phyloP scores from a whole-genome alignment of 2,888 invertebrate species.

The Acronicta leporina region DNA sequence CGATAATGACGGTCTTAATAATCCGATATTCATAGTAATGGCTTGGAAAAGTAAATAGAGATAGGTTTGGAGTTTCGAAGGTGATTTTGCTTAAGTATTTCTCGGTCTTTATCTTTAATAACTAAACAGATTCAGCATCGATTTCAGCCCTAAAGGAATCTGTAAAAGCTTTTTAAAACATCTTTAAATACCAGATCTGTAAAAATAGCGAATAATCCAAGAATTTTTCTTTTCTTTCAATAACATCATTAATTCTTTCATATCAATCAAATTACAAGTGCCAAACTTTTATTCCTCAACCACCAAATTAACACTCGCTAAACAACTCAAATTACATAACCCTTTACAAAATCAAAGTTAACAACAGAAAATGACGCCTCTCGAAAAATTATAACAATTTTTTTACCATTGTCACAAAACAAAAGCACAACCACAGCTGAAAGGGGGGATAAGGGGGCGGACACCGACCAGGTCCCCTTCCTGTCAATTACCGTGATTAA shows the following conservation, averaged over 20 bases:
- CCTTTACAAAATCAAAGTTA: conserved; percentile 49
- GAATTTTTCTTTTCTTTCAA: neutral
- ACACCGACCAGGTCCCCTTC: conserved; percentile 76
- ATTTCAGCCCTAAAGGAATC: neutral
- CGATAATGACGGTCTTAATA: conserved; percentile 50
- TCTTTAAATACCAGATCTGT: neutral
- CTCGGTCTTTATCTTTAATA: conserved; percentile 24
- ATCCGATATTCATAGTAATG: conserved; percentile 46
- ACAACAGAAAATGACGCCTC: conserved; percentile 47
- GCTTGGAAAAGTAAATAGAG: conserved; percentile 24
- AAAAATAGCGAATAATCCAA: neutral
- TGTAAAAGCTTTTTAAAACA: neutral
- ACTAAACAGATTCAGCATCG: neutral
- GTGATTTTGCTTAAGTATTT: conserved; percentile 31
- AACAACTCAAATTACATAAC: conserved; percentile 40
- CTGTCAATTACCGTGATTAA: conserved; percentile 88
- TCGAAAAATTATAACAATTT: conserved; percentile 53
- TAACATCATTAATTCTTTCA: neutral
- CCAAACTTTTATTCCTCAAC: conserved; percentile 4
- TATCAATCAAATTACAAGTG: conserved; percentile 32
- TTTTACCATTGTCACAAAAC: conserved; percentile 73
- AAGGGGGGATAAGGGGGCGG: conserved; percentile 66
- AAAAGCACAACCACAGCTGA: conserved; percentile 59
- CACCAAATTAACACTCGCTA: conserved; percentile 36
- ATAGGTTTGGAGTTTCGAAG: conserved; percentile 30